Percentiles rank a stretch among this genome's conserved stretches.
Evolutionary conservation across 2,888 invertebrate genomes (phyloP).

Genomic region (Pegoplata infirma): DNA sequence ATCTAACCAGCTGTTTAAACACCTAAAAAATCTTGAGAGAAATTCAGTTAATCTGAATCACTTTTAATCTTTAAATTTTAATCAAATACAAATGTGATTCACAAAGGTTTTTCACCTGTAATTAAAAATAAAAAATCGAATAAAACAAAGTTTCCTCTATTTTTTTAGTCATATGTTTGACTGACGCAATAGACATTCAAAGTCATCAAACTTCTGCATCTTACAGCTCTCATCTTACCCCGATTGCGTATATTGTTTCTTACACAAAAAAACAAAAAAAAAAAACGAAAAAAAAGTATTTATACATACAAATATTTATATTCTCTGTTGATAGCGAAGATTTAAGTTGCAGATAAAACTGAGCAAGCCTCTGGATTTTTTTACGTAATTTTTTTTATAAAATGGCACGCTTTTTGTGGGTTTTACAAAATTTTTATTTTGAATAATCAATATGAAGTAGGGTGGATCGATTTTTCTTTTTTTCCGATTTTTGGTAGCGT

Average conservation of each 20-base stretch:
- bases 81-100: background rate
- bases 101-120: slow-evolving; percentile 3
- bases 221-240: slow-evolving; percentile 22
- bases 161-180: slow-evolving; percentile 37
- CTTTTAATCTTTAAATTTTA: background rate
- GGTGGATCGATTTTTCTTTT: no score
- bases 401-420: background rate
- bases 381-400: slow-evolving; percentile 14
- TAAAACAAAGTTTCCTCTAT: background rate
- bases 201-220: slow-evolving; percentile 56
- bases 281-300: background rate
- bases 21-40: background rate
- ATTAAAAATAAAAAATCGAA: background rate
- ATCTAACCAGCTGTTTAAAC: background rate
- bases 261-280: background rate
- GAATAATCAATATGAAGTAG: no score
- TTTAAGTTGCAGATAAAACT: slow-evolving; percentile 12
- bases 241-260: slow-evolving; percentile 46
- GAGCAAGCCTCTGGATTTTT: slow-evolving; percentile 17
- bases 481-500: no score
- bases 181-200: slow-evolving; percentile 52
- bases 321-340: slow-evolving; percentile 36
- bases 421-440: no score
- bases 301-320: slow-evolving; percentile 27
- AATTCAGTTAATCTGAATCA: no score